These are phyloP conservation scores for Pteropus rufus DNA, from an alignment of 2,797 vertebrate genomes.

Conservation along the genomic window DNA sequence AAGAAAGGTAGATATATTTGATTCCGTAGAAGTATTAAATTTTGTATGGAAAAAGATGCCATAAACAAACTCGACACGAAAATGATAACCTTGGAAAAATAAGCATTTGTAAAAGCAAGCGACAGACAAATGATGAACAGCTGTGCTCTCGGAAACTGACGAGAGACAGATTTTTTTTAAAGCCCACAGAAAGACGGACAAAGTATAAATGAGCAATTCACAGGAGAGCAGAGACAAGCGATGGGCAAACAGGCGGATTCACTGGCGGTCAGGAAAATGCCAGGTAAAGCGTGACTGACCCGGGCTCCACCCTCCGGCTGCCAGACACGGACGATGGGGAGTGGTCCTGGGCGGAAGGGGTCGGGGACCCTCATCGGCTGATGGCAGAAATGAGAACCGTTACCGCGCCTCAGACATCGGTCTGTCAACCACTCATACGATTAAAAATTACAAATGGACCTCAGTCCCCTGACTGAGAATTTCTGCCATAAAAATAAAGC, in stretches of 20 bases:
- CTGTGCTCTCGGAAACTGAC: background rate
- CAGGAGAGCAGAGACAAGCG: no score
- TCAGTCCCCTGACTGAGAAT: background rate
- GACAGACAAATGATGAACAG: background rate
- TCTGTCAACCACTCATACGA: background rate
- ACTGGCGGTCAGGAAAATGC: rapidly evolving
- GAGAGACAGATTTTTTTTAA: background rate
- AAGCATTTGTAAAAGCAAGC: background rate
- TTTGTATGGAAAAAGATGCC: background rate
- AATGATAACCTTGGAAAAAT: background rate
- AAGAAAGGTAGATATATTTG: no score
- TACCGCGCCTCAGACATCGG: background rate
- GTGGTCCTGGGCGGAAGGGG: rapidly evolving
- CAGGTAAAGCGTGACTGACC: rapidly evolving
- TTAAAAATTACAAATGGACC: background rate
- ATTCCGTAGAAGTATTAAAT: background rate
- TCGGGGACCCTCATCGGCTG: background rate
- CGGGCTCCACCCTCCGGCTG: no score
- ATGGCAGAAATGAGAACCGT: background rate
- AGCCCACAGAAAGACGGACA: background rate
- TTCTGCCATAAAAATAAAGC: background rate
- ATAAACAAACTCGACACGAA: background rate
- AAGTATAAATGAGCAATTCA: background rate
- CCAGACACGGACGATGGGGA: rapidly evolving
- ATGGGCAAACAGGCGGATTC: rapidly evolving